Base-by-base conservation (phyloP, 2,888 invertebrate genomes). In the Eugnorisma glareosa region DNA sequence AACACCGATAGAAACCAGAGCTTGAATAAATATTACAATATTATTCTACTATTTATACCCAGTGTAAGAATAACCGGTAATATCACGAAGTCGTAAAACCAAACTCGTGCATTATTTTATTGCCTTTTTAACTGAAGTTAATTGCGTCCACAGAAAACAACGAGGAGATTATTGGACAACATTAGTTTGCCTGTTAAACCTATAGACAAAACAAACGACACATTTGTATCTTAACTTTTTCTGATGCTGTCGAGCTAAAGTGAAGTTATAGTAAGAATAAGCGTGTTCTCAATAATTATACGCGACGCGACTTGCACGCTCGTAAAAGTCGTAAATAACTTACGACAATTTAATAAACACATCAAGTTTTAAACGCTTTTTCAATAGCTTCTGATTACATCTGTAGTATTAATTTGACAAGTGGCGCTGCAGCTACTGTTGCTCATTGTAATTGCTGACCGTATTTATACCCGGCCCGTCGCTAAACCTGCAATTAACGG, bases 311-410 rank as follows among this genome's bases (percentile, higher is more conserved):
- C 86, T 87, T 86, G 64, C 37, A 63, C 72, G 77, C 74, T 77
- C 89, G 90, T 89, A 80, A 82, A 90, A 88, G 89, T 92, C 92
- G 92, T 94, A 95, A 95, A 95, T 96, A 92, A 94, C 92, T 91
- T 92, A 92, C 90, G 94, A 95, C 95, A 95, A 94, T 95, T 95
- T 96, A 96, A 96, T 96, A 96, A 94, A 96, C 94, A 95, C 95
- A 95, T 95, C 95, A 95, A 90, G 91, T 88, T 91, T 90, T 94
- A 95, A 95, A 95, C 91, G 94, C 92, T 94, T 94, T 93, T 94
- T 94, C 95, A 94, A 95, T 94, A 93, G 93, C 93, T 91, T 88
- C 90, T 93, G 94, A 94, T 94, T 93, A 91, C 90, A 93, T 94
- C 94, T 90, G 85, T 88, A 24, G 91, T 93, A 95, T 94, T 95